Conservation (phyloP, 1,140 invertebrate species). For the Drosophila sp. region DNA sequence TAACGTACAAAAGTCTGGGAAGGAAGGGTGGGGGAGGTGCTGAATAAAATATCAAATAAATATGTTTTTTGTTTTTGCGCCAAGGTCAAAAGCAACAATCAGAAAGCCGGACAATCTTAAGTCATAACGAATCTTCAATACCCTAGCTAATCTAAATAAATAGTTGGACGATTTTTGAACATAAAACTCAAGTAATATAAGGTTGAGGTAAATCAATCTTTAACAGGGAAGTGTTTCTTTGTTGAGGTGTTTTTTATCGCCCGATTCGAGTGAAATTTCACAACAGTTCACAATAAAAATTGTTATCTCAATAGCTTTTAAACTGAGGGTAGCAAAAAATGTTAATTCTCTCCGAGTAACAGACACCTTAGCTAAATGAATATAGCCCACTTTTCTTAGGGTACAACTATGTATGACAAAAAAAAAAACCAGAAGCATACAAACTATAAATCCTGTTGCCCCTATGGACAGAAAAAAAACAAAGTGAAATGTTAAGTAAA, state of each 20-base stretch:
- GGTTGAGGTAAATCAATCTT: too few relatives aligned
- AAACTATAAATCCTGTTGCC: slow-evolving; percentile 52
- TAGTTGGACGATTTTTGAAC: not conserved
- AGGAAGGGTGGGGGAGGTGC: slow-evolving; percentile 3
- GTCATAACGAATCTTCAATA: not conserved
- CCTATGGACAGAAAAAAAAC: slow-evolving; percentile 3
- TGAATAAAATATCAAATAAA: slow-evolving; percentile 58
- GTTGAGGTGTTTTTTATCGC: too few relatives aligned
- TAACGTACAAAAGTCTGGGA: slow-evolving; percentile 46
- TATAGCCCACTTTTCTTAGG: not conserved
- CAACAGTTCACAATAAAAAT: too few relatives aligned
- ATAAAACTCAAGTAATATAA: too few relatives aligned
- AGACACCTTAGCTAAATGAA: not conserved
- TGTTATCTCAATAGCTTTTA: too few relatives aligned
- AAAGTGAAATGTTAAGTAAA: slow-evolving; percentile 22
- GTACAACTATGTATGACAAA: not conserved
- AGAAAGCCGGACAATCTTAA: not conserved
- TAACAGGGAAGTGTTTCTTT: too few relatives aligned
- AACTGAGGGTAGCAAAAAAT: too few relatives aligned
- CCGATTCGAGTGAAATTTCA: too few relatives aligned
- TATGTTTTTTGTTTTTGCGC: slow-evolving; percentile 33
- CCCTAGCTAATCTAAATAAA: not conserved
- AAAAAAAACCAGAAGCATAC: not conserved
- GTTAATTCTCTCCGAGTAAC: not conserved
- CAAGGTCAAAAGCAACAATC: slow-evolving; percentile 64